Evolutionary conservation across 2,113 vertebrate species (phyloP).

Genomic region (Chaetops frenatus): DNA sequence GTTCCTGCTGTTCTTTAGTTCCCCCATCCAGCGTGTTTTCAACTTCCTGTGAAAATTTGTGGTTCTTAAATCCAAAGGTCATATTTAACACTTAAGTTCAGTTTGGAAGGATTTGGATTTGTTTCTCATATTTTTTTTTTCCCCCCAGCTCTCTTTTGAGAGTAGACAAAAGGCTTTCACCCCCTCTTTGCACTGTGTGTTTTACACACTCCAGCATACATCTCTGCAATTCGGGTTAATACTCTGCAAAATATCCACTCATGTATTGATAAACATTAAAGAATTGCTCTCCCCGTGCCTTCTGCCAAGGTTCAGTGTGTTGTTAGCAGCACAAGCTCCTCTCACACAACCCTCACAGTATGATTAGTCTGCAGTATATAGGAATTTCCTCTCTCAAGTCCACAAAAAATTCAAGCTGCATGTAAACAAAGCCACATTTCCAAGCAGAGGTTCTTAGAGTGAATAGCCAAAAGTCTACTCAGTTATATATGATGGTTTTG

Average conservation of each 20-base stretch:
- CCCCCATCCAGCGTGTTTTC: constrained; percentile 52
- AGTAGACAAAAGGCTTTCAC: not conserved
- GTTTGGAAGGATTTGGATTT: not conserved
- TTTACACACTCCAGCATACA: not conserved
- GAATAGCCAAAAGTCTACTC: not conserved
- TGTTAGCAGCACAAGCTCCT: not conserved
- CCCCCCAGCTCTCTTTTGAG: not conserved
- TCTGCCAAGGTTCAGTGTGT: not conserved
- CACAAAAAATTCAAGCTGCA: not conserved
- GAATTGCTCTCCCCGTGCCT: not conserved
- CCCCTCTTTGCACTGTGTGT: not conserved
- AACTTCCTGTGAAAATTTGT: constrained; percentile 20
- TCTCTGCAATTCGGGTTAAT: not conserved
- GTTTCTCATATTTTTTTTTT: not conserved
- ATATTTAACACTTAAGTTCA: constrained; percentile 13
- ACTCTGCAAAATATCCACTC: not conserved
- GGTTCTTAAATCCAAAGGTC: constrained; percentile 30
- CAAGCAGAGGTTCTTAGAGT: not conserved
- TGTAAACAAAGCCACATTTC: not conserved
- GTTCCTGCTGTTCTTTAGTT: constrained; percentile 71
- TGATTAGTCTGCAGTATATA: not conserved
- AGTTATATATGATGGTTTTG: not conserved
- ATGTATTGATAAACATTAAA: constrained; percentile 10
- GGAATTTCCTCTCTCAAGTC: not conserved
- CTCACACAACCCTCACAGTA: not conserved